A percentile compares a stretch with the other conserved stretches of the same genome.
phyloP scores from a whole-genome alignment of 1,140 invertebrate species.

The Aplysia californica region DNA sequence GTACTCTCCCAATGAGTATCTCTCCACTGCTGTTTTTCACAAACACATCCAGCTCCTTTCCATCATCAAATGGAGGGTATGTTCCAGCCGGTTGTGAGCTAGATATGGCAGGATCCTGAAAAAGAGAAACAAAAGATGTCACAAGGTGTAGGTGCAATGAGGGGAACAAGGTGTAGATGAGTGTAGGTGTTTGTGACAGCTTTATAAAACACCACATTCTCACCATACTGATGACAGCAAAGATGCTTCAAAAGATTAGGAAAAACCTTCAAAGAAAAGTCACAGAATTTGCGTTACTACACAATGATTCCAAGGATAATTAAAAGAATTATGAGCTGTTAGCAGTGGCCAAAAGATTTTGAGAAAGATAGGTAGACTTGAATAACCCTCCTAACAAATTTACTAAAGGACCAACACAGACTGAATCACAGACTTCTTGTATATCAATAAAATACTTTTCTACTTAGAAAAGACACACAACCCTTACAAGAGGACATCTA shows the following conservation, averaged over 20 bases:
- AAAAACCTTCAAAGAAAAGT: not conserved
- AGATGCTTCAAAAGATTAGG: not conserved
- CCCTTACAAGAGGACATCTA: no score
- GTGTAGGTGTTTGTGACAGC: not conserved
- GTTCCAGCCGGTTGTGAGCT: conserved; percentile 43
- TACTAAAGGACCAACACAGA: no score
- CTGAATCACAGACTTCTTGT: no score
- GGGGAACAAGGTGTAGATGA: not conserved
- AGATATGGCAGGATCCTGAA: conserved; percentile 64
- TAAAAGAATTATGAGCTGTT: no score
- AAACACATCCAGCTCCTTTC: conserved; percentile 51
- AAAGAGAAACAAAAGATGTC: conserved; percentile 2
- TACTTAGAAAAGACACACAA: no score
- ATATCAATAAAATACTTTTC: no score
- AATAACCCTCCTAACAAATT: no score
- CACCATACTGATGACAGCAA: not conserved
- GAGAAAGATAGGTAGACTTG: no score
- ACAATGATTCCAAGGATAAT: no score
- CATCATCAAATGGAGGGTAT: conserved; percentile 55
- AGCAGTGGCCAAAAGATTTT: no score
- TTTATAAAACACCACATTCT: not conserved
- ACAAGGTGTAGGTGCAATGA: not conserved
- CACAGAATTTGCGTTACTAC: not conserved
- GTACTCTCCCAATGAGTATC: conserved; percentile 57
- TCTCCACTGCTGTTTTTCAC: conserved; percentile 53